Percentiles rank a stretch among this genome's conserved stretches.
Conservation (phyloP, 2,113 vertebrate species). For the Drymodes brunneopygia region DNA sequence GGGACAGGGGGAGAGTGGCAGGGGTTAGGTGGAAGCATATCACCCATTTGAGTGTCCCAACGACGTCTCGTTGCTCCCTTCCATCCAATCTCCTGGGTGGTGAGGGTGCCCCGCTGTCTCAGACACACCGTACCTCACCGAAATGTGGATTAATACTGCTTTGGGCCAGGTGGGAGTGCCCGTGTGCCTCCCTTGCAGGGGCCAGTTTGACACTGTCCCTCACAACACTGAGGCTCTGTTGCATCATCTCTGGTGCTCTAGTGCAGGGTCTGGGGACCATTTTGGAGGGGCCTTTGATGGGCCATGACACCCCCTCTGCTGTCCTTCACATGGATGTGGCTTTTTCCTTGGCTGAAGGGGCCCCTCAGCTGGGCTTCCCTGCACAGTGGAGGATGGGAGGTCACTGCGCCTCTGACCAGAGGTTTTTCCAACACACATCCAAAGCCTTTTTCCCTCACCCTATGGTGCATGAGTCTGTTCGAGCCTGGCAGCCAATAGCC, state of each 20-base stretch:
- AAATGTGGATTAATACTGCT: neutral
- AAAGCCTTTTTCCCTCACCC: neutral
- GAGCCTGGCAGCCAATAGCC: neutral
- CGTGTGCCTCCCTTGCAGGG: neutral
- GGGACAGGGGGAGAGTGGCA: too few relatives aligned
- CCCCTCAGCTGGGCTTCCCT: neutral
- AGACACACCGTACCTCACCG: too few relatives aligned
- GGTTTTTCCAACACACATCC: neutral
- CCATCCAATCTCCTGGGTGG: neutral
- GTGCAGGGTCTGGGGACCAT: neutral
- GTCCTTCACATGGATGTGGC: neutral
- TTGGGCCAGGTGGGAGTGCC: neutral
- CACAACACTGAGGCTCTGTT: neutral
- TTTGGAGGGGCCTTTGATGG: too few relatives aligned
- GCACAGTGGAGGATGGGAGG: neutral
- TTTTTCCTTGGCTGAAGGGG: neutral
- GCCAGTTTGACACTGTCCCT: too few relatives aligned
- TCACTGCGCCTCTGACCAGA: neutral
- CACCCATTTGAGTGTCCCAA: too few relatives aligned
- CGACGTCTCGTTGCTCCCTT: too few relatives aligned
- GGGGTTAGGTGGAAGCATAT: too few relatives aligned
- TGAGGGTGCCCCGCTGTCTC: neutral
- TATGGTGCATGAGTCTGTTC: neutral
- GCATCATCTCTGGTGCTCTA: neutral
- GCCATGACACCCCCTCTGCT: neutral